Conservation (phyloP, 1,140 invertebrate genomes). For the Drosophila gunungcola region DNA sequence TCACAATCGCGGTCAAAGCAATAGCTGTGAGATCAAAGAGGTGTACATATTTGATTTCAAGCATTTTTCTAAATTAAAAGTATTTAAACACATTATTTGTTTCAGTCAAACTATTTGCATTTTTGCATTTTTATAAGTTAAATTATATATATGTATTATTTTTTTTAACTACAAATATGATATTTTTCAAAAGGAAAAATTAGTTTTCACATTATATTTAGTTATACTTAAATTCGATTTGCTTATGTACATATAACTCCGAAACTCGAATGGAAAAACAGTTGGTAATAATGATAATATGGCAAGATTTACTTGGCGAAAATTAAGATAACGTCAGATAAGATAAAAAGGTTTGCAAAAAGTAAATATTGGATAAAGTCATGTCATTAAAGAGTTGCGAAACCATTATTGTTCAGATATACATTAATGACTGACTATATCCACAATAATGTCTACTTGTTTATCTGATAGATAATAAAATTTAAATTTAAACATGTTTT, state of each 20-base stretch:
- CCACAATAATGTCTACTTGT: neutral
- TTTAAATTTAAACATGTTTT: neutral
- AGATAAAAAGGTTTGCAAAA: conserved; percentile 5
- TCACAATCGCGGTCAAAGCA: neutral
- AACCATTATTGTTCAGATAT: neutral
- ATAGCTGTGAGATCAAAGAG: neutral
- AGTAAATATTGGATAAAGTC: conserved; percentile 22
- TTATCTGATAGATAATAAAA: conserved; percentile 9
- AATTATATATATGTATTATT: no score
- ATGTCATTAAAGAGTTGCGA: conserved; percentile 1
- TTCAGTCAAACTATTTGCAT: no score
- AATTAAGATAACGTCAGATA: conserved; percentile 23
- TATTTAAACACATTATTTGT: no score
- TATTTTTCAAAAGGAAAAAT: no score
- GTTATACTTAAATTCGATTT: no score
- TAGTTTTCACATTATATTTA: no score
- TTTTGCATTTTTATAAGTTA: no score
- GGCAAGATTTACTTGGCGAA: neutral
- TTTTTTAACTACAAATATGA: neutral
- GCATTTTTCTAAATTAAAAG: no score
- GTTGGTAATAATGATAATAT: neutral
- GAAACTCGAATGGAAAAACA: neutral
- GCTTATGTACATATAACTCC: no score
- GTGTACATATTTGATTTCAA: no score
- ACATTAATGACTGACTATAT: neutral